Evolutionary conservation across 2,113 vertebrate species (phyloP).

Genomic region (Pituophis catenifer): DNA sequence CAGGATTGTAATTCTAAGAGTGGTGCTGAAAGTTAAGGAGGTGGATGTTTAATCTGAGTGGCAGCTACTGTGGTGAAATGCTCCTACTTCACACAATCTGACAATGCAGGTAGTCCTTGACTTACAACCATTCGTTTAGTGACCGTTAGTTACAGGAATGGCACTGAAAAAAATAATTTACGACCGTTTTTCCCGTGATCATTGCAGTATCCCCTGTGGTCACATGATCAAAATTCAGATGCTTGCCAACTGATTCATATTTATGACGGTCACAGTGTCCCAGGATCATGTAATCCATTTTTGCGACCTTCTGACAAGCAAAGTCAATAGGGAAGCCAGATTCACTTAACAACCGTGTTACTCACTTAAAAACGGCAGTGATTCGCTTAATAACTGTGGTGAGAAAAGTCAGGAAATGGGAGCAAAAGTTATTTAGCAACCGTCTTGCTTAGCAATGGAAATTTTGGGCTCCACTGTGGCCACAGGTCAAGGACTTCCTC

Average conservation of each 20-base stretch:
- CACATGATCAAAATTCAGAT: not conserved
- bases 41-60: not conserved
- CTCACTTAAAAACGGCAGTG: not conserved
- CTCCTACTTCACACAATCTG: not conserved
- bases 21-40: not conserved
- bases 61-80: not conserved
- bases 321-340: not conserved
- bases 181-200: not conserved
- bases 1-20: not conserved
- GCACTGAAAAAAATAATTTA: not conserved
- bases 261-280: not conserved
- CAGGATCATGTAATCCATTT: not conserved
- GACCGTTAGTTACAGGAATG: not conserved
- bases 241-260: not conserved
- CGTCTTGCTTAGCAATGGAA: not conserved
- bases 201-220: not conserved
- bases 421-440: not conserved
- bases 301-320: not conserved
- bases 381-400: not conserved
- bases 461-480: not conserved
- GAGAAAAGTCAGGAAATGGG: not conserved
- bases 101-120: not conserved
- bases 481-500: no score
- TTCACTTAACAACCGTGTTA: not conserved
- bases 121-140: not conserved